Base-by-base conservation (phyloP, 2,113 vertebrate species). In the Alaudala cheleensis region DNA sequence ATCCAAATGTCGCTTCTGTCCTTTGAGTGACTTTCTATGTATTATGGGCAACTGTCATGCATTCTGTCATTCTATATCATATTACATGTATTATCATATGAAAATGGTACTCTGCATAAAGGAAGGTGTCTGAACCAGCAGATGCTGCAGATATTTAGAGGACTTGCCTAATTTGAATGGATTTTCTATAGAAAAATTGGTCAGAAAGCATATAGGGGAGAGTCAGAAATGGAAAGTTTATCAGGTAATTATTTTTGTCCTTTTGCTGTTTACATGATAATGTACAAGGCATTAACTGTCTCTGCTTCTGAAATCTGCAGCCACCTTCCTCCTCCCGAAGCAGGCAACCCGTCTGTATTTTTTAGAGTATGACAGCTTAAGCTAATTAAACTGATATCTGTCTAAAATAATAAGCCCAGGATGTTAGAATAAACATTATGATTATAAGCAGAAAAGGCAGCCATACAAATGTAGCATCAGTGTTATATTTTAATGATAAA, bases 1-100 rank as follows among this genome's bases (percentile, higher is more conserved):
- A 98, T 98, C 98, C 98, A 98, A 98, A 98, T 98, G 98, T 98
- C 98, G 97, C 98, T 98, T 98, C 97, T 98, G 97, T 98, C 98
- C 98, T 98, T 98, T 98, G 98, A 98, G 97, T 98, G 98, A 98
- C 98, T 98, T 97, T 98, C 98, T 97, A 97, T 93, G 97, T 98
- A 97, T 98, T 98, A 98, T 97, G 97, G 98, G 97, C 98, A 98
- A 98, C 97, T 98, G 98, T 98, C 98, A 98, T 98, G 97, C 98
- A 98, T 98, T 98, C 98, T 98, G 98, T 98, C 98, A 98, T 98
- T 98, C 97, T 97, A 98, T 98, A 98, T 98, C 98, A 98, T 98
- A 98, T 98, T 98, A 98, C 98, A 98, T 89, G 96, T 98, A 98
- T 98, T 98, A 98, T 98, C 97, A 98, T 98, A 98, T 97, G 98